Evolutionary conservation across 35 echinoderm and acorn worm genomes (phyloP), one percentile per base, ranked within the genome.

Genomic region (Acanthaster planci): DNA sequence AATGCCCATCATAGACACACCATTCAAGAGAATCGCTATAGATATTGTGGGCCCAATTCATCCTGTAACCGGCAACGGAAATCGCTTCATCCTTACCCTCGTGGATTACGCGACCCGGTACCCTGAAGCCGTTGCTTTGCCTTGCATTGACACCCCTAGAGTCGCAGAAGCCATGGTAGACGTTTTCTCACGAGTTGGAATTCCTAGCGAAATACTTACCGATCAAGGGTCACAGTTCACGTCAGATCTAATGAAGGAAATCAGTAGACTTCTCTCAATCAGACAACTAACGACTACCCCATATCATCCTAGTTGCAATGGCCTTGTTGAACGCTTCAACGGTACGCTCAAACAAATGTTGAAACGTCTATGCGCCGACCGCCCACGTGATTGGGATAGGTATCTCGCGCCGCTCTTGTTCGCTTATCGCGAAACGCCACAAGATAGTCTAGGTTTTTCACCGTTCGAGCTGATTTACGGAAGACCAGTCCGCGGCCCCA

Each of bases 321-420:
- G 93, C 37, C 51, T 96, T 30, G 93, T 96, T 15, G 93, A 92
- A 77, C 82, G 85, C 21, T 95, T 84, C 27, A 95, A 91, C 67
- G 77, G 44, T 17, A 88, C 89, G 1, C 53, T 92, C 1, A 96
- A 96, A 81, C 78, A 56, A 18, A 96, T 96, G 72, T 44, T 96
- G 5, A 38, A 85, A n/a, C 82, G 82, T 37, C 67, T 88, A 54
- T 83, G 80, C 58, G 84, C 80, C 30, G 72, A 89, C 12, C 60
- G 80, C 30, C 92, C 87, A 16, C 68, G 76, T 26, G 81, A 88
- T 77, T 96, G 93, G 93, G 89, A 96, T 39, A 67, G 90, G 51
- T 94, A 94, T 53, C 40, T 94, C n/a, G 77, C 54, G 7, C 86
- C 86, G 5, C 40, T 94, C 22, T 55, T 82, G 55, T 94, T 87